Conservation (phyloP, 2,888 invertebrate genomes). For the Poecilobothrus nobilitatus region DNA sequence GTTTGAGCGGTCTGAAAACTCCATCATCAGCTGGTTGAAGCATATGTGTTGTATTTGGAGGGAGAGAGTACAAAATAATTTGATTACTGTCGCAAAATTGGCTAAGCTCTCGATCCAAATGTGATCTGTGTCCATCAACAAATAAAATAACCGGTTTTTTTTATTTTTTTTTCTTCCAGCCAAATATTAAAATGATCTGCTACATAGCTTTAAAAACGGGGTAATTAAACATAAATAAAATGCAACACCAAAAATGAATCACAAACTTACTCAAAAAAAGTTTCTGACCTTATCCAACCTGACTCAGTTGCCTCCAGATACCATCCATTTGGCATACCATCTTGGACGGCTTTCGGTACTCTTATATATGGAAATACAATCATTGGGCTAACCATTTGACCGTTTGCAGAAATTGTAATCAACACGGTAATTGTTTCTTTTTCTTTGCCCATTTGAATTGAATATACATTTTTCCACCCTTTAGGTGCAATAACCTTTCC, state of each 20-base stretch:
- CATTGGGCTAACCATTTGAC: background rate
- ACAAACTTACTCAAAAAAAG: background rate
- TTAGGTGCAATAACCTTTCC: background rate
- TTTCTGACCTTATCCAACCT: background rate
- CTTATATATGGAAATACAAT: background rate
- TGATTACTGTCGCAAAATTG: background rate
- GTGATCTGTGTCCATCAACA: background rate
- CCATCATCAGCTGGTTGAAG: background rate
- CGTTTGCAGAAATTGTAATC: too few species aligned
- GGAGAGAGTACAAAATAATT: background rate
- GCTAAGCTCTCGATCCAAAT: background rate
- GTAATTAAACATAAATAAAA: too few species aligned
- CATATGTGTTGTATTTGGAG: background rate
- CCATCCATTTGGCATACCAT: background rate
- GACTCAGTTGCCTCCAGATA: background rate
- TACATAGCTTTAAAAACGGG: conserved; percentile 1
- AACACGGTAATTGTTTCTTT: too few species aligned
- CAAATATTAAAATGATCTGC: background rate
- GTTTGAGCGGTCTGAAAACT: background rate
- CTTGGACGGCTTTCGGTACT: background rate
- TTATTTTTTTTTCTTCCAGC: background rate
- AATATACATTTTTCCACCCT: too few species aligned
- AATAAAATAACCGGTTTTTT: background rate
- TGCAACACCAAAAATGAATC: too few species aligned
- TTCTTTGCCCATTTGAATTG: too few species aligned